Base-by-base conservation (phyloP, 2,888 invertebrate genomes). In the Escarpia spicata region DNA sequence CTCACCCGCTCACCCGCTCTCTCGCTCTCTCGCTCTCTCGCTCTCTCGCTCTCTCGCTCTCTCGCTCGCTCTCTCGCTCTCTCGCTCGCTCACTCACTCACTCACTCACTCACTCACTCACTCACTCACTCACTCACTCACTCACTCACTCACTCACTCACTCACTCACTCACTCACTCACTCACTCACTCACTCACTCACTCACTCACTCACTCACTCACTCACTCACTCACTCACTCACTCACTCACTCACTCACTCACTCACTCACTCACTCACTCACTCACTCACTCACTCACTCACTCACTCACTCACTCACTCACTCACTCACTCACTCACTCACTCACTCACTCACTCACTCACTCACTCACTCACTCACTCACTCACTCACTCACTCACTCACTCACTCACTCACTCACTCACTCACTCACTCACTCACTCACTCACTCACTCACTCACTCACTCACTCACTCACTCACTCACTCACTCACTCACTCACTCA, bases 121-220 rank as follows among this genome's bases (percentile, higher is more conserved):
- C 90, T 90, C 90, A 90, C 90, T 89, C 89, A 89, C 90, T 90
- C 90, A 90, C 90, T 89, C 89, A 89, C 90, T 90, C 90, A 90
- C 90, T 89, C 89, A 89, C 90, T 90, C 90, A 90, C 90, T 89
- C 89, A 89, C 90, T 90, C 90, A 90, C 90, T 89, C 89, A 89
- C 90, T 90, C 90, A 90, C 90, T 37, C 37, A 0, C 45, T 45
- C 45, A 45, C 45, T 37, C 37, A 37, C 45, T 45, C 45, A 45
- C 2, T 37, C 37, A 37, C 45, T 45, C 45, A 45, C 2, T 37
- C 37, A 37, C 37, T 37, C 37, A 37, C 1, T 37, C 37, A 37
- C 37, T 37, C 37, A 37, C 1, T 37, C 0, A 90, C 90, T 37
- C 90, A 19, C 19, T 8, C 90, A 90, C 90, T 37, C 1, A 90